Base-by-base conservation (phyloP, 2,113 vertebrate genomes). In the Aleadryas rufinucha region DNA sequence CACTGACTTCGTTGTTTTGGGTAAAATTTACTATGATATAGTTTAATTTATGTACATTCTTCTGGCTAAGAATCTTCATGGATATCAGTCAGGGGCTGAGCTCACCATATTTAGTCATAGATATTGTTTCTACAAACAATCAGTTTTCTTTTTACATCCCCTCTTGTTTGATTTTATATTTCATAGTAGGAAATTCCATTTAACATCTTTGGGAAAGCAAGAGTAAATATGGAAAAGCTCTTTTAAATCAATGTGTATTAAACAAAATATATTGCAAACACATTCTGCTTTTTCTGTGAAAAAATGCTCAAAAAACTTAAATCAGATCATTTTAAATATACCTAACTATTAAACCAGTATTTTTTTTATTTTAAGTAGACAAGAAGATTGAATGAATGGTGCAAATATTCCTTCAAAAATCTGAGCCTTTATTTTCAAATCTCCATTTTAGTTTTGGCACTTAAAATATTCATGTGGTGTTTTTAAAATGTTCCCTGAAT, bases 381-480 rank as follows among this genome's bases (percentile, higher is more conserved):
- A 41, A 24, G 26, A 90, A 56, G 28, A 63, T 28, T 44, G 16
- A 41, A 21, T 47, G 16, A 70, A 49, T 42, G 16, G 23, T 59
- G 12, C n/a, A 70, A 78, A 57, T 16, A 65, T 57, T 85, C 41
- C 50, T 94, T 72, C 0, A 3, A 79, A 95, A 89, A 85, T 33
- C 54, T 28, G 23, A 92, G 80, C 26, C 15, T 89, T 71, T 82
- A 89, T 91, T 92, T 93, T 87, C 50, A 70, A 83, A 70, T 91
- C 52, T 76, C 78, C 83, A 31, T 81, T 87, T 83, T 30, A 79
- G 45, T 42, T 80, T 84, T 96, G 84, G 66, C 89, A 92, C 54
- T 92, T 93, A 41, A 59, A 92, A 93, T 85, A 91, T 90, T 97
- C 93, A 92, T 87, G 96, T 93, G 88, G 93, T 97, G 93, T 95